Evolutionary conservation across 2,797 vertebrate species (phyloP), one percentile per base, ranked within the genome.

Genomic region (Neopelma chrysocephalum): DNA sequence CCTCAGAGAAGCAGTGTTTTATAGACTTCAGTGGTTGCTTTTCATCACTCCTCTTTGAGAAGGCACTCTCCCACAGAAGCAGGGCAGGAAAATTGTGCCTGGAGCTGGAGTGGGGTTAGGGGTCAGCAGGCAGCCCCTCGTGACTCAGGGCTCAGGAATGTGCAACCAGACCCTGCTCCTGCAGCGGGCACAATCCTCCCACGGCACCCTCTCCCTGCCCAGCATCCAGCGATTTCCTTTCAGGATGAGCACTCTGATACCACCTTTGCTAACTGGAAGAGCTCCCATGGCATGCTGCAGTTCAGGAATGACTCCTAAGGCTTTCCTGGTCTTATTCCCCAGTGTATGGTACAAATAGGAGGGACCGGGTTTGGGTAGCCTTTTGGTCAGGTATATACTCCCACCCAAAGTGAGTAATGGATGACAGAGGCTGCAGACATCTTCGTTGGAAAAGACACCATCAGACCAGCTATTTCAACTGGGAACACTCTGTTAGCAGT

Each of bases 81-180:
- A 61, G 75, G 7, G 54, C 80, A 60, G 56, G 26, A 89, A 79
- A 73, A 82, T 43, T 57, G 25, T 81, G 62, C 77, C 58, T 77
- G 81, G 60, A 89, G 62, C 71, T 93, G 58, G 29, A 57, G 31
- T 23, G n/a, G 51, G 77, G 77, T 80, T 82, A 94, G n/a, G 65
- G 89, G 89, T 96, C 78, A 87, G 47, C 47, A 73, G 66, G 48
- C 71, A 82, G 85, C 32, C 34, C 64, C 0, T 2, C 2, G 20
- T 96, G 94, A 92, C 51, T 94, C 89, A 91, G 60, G 34, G 32
- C n/a, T 89, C 50, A 91, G 78, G 91, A 95, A 96, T 93, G 84
- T 86, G 78, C 79, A 81, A 31, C 29, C 9, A 4, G 69, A 81
- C 43, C 21, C 36, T 3, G 9, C 43, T 89, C 34, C 79, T 12